phyloP scores from a whole-genome alignment of 1,140 invertebrate species.

The Amphibalanus amphitrite region DNA sequence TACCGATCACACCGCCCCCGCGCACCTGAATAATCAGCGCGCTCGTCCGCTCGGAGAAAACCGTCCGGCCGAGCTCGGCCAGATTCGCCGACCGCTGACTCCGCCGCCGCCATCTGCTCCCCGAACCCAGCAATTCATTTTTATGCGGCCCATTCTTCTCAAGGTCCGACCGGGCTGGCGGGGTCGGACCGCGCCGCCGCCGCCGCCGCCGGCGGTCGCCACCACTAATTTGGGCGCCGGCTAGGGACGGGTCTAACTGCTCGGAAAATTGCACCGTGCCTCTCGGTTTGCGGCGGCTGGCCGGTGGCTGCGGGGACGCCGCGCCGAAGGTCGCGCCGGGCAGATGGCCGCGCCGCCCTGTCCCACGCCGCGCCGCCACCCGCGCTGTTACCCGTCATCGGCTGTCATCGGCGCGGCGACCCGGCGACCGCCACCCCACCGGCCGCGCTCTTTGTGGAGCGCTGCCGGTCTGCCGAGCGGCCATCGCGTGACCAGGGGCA shows the following conservation, averaged over 20 bases:
- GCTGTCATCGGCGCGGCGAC: not conserved
- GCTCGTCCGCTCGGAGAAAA: not conserved
- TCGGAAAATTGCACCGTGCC: not conserved
- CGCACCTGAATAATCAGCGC: not conserved
- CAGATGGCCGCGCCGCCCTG: too few relatives aligned
- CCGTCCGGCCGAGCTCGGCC: not conserved
- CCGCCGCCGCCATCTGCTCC: not conserved
- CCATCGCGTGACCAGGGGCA: too few relatives aligned
- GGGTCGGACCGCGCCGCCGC: too few relatives aligned
- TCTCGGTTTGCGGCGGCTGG: not conserved
- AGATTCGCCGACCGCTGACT: not conserved
- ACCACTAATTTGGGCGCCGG: not conserved
- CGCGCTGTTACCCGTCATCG: too few relatives aligned
- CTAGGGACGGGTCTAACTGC: not conserved
- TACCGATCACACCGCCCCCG: not conserved
- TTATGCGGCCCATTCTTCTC: slow-evolving; percentile 1
- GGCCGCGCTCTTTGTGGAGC: not conserved
- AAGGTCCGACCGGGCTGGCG: not conserved
- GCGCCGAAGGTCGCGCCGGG: not conserved
- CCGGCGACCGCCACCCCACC: too few relatives aligned
- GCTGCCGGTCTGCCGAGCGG: too few relatives aligned
- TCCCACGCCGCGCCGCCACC: not conserved
- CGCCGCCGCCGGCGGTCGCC: too few relatives aligned
- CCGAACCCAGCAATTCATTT: not conserved
- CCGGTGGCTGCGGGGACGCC: not conserved